Evolutionary conservation across 2,113 vertebrate species (phyloP).

Genomic region (Xiphophorus maculatus): DNA sequence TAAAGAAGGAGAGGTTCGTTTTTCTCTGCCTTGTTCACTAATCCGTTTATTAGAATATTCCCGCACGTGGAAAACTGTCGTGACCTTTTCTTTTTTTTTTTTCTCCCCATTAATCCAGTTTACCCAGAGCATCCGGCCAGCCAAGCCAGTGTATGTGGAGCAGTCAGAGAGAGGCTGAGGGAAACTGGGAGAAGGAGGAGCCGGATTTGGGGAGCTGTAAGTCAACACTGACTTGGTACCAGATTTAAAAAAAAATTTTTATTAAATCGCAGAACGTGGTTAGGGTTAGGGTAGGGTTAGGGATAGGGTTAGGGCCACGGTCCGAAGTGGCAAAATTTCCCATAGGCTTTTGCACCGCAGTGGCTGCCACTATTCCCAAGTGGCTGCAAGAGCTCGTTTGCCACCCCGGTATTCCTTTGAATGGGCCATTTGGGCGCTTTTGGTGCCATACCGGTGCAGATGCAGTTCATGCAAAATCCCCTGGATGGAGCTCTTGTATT

Average conservation of each 20-base stretch:
- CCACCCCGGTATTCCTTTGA: too few species aligned
- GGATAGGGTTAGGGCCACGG: too few species aligned
- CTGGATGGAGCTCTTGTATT: too few species aligned
- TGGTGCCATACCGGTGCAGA: too few species aligned
- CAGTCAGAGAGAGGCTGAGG: slow-evolving; percentile 85
- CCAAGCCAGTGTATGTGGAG: slow-evolving; percentile 78
- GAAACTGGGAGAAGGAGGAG: slow-evolving; percentile 36
- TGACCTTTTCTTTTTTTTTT: not conserved
- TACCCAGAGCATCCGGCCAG: slow-evolving; percentile 75
- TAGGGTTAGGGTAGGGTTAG: too few species aligned
- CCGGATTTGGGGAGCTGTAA: slow-evolving; percentile 67
- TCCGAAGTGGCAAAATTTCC: too few species aligned
- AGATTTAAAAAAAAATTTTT: not conserved
- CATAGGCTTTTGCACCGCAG: too few species aligned
- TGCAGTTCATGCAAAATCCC: too few species aligned
- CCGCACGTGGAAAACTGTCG: not conserved
- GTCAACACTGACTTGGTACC: slow-evolving; percentile 15
- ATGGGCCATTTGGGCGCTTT: too few species aligned
- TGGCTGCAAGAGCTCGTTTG: too few species aligned
- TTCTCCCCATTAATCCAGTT: slow-evolving; percentile 48
- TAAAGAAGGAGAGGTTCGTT: slow-evolving; percentile 79
- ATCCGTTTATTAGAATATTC: not conserved
- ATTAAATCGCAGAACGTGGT: not conserved
- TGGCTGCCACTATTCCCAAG: too few species aligned
- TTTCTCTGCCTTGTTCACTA: slow-evolving; percentile 8